Evolutionary conservation across 2,888 invertebrate genomes (phyloP), one percentile per base, ranked within the genome.

Genomic region (Strigamia transsilvanica): DNA sequence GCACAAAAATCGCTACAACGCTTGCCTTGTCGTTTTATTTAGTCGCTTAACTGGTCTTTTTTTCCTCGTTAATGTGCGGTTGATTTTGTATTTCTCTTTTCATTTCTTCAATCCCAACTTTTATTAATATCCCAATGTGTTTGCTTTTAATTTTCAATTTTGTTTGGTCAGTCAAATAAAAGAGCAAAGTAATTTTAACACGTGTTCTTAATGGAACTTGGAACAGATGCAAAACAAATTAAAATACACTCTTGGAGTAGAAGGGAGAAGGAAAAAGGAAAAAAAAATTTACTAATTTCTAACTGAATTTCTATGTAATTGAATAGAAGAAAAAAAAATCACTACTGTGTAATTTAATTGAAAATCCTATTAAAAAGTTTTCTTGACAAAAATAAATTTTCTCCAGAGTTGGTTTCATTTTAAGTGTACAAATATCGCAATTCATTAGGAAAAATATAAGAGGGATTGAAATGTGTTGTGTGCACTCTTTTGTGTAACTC

Each of bases 81-180:
- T 34, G 34, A 34, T 51, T 51, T 34, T 34, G 34, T 34, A 34
- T 34, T 34, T 34, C 7, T 51, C 18, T 51, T 51, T 51, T 51
- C 51, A 3, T 51, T 66, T 66, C 66, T 66, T 27, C 66, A 66
- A 66, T 66, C 23, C 27, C 66, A 66, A 66, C 66, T 66, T 66
- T 66, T 66, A 66, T 66, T 66, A 66, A 66, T 66, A 66, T 66
- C 23, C 27, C 23, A 66, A 66, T 66, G 66, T 66, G 66, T 66
- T 66, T 66, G 66, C 66, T 66, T 66, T 66, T 66, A 66, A 66
- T 66, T 66, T 66, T 66, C 66, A 66, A 66, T 66, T 66, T 66
- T 66, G 66, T 66, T 66, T 66, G 66, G 66, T 66, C 66, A 66
- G 66, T 66, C 66, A 66, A 66, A 66, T 66, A 66, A 66, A 66